Conservation (phyloP, 2,797 vertebrate genomes). For the Bufotes viridis region DNA sequence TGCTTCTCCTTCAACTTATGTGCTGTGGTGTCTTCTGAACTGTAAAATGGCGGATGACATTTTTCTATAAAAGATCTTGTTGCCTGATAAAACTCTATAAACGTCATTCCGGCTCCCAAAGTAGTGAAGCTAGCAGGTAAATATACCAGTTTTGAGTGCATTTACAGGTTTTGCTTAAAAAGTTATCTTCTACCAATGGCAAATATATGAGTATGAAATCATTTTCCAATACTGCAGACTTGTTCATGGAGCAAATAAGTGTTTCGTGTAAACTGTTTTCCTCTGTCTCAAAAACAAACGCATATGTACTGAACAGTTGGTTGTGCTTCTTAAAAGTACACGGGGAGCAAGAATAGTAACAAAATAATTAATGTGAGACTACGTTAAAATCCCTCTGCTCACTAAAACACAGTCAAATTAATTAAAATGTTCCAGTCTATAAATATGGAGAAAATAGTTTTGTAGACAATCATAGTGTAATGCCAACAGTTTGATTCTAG, state of each 20-base stretch:
- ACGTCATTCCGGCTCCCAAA: neutral
- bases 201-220: neutral
- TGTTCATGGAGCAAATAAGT: neutral
- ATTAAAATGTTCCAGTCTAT: neutral
- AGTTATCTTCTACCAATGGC: neutral
- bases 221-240: neutral
- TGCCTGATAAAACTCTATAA: neutral
- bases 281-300: conserved; percentile 15
- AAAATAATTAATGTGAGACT: conserved; percentile 52
- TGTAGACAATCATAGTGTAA: neutral
- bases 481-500: neutral
- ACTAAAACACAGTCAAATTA: conserved; percentile 11
- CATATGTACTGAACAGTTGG: conserved; percentile 44
- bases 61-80: neutral
- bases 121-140: neutral
- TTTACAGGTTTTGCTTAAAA: neutral
- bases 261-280: neutral
- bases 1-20: too few relatives aligned
- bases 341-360: conserved; percentile 37
- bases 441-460: neutral
- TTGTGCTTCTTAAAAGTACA: conserved; percentile 30
- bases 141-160: neutral
- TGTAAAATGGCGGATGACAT: too few relatives aligned
- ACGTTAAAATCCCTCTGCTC: conserved; percentile 30
- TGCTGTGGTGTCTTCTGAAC: too few relatives aligned